These are phyloP conservation scores for Lithodes maja DNA, from an alignment of 2,888 invertebrate genomes.

Conservation along the genomic window DNA sequence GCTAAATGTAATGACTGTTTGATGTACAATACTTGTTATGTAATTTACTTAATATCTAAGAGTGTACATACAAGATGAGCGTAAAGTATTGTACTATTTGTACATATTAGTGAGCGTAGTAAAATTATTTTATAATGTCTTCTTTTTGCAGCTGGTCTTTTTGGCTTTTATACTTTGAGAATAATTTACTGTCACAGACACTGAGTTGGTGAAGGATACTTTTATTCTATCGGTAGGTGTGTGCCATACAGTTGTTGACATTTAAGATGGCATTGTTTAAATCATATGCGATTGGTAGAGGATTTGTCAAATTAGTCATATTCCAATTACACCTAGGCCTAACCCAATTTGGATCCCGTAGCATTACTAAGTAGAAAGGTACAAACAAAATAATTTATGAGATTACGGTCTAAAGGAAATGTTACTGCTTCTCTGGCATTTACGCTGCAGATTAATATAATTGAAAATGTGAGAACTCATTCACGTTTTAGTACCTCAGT, in stretches of 20 bases:
- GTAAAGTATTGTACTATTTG: background rate
- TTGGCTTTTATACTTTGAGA: background rate
- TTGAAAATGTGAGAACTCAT: too few relatives aligned
- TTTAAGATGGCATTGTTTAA: too few relatives aligned
- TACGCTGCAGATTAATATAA: too few relatives aligned
- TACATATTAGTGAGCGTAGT: background rate
- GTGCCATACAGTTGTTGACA: background rate
- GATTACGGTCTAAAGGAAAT: too few relatives aligned
- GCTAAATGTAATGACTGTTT: background rate
- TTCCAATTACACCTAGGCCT: too few relatives aligned
- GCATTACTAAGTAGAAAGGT: too few relatives aligned
- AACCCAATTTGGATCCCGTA: too few relatives aligned
- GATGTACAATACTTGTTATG: conserved; percentile 6
- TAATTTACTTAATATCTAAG: background rate
- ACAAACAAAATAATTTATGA: too few relatives aligned
- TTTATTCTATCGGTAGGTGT: background rate
- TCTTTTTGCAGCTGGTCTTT: background rate
- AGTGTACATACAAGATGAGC: background rate
- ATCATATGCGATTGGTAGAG: too few relatives aligned
- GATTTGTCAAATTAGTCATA: too few relatives aligned
- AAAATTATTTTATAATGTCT: background rate
- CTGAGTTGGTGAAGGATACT: background rate
- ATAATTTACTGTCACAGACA: background rate
- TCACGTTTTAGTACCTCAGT: too few relatives aligned
- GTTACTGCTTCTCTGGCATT: too few relatives aligned